Base-by-base conservation (phyloP, 2,113 vertebrate genomes). In the Helogale parvula region DNA sequence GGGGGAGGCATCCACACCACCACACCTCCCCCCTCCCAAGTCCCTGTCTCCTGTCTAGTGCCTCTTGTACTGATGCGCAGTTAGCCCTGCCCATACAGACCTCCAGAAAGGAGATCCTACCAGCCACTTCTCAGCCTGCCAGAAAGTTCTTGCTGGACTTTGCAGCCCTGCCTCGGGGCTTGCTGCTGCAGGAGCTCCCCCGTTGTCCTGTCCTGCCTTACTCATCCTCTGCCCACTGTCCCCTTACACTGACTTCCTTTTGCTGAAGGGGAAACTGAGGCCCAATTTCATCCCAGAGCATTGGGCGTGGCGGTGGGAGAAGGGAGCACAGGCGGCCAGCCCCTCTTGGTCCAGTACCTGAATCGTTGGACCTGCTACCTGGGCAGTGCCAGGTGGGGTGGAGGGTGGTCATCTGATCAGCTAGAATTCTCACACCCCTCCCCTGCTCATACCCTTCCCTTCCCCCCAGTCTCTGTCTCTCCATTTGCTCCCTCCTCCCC, bases 51-150 rank as follows among this genome's bases (percentile, higher is more conserved):
- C 29, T 27, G 68, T 68, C 79, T 47, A 21, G 45, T 11, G 38
- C 63, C 80, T 93, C 54, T 80, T 72, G 31, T 11, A 38, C 81
- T 6, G 54, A 74, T 77, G 72, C 0, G 1, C 60, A 86, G 13
- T 13, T 79, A 90, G 66, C 52, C 29, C 82, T 66, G 84, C 41
- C 91, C 77, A 19, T 96, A 86, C 94, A 95, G 45, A 25, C 93
- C n/a, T 38, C 19, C 41, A 50, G 94, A 27, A 52, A 33, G 52
- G 45, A 54, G 68, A 19, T 52, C 66, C 35, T 25, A 14, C 47
- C 4, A 8, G 41, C 33, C 21, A 86, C 72, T 85, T 41, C 41
- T 25, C 71, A 50, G 45, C 35, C n/a, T 72, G 69, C 71, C n/a
- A 31, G 85, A 27, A 88, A 31, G 84, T 35, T 80, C 86, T 84